Conservation (phyloP, 2,888 invertebrate genomes). For the Synergus japonicus region DNA sequence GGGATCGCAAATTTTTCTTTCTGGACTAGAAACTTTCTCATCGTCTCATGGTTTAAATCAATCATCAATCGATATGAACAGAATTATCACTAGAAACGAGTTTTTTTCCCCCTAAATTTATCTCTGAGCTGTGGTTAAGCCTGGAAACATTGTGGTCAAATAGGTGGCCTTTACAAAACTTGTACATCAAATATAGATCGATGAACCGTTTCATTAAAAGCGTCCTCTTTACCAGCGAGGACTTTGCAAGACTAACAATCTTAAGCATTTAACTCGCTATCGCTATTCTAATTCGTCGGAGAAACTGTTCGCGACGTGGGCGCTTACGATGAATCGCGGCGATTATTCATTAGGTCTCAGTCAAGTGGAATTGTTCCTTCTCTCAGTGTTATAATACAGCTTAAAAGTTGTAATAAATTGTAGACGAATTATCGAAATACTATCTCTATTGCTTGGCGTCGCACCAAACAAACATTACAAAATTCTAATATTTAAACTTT, state of each 20-base stretch:
- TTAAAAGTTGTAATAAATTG: constrained; percentile 14
- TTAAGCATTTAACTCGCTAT: constrained; percentile 9
- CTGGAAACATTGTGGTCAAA: not conserved
- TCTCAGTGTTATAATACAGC: constrained; percentile 26
- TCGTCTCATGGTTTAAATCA: constrained; percentile 18
- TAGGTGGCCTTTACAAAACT: constrained; percentile 13
- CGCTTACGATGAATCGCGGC: constrained; percentile 23
- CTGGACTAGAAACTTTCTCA: constrained; percentile 20
- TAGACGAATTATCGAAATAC: constrained; percentile 23
- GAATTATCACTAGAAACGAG: constrained; percentile 22
- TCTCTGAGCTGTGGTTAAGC: constrained; percentile 10
- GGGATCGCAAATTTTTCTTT: not conserved
- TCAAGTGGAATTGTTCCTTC: constrained; percentile 24
- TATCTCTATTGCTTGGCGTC: constrained; percentile 9
- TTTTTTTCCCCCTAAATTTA: not conserved
- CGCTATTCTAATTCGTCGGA: constrained; percentile 23
- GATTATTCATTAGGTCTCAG: constrained; percentile 35
- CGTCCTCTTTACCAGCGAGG: constrained; percentile 23
- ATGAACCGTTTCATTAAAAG: constrained; percentile 3
- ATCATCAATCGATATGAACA: constrained; percentile 20
- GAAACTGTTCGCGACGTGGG: constrained; percentile 11
- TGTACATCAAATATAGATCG: constrained; percentile 14
- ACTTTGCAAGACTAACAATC: constrained; percentile 12
- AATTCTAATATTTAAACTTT: constrained; percentile 12
- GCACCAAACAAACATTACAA: constrained; percentile 24